Conservation (phyloP, 1,140 invertebrate genomes). For the Callitettix versicolor region DNA sequence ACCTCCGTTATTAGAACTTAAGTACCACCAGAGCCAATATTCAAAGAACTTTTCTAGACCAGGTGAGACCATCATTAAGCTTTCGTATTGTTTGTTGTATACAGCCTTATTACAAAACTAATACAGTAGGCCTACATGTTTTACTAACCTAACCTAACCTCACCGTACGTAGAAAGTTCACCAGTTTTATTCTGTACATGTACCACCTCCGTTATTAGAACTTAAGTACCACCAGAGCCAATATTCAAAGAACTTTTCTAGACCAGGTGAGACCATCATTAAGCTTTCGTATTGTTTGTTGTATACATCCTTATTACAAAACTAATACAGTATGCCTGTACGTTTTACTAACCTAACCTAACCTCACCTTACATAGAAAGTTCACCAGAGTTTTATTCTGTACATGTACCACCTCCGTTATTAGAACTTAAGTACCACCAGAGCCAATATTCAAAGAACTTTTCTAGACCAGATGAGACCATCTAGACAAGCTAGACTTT, state of each 20-base stretch:
- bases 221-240: conserved; percentile 51
- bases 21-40: conserved; percentile 50
- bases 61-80: conserved; percentile 37
- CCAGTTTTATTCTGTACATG: conserved; percentile 54
- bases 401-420: conserved; percentile 38
- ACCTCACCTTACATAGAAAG: conserved; percentile 49
- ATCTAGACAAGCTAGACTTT: no score
- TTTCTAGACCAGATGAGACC: conserved; percentile 49
- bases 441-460: conserved; percentile 48
- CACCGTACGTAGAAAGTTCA: conserved; percentile 50
- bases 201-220: conserved; percentile 44
- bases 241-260: conserved; percentile 53
- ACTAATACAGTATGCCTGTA: no score
- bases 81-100: no score
- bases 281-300: no score
- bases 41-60: conserved; percentile 53
- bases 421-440: conserved; percentile 59
- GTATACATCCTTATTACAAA: no score
- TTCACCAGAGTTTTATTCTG: conserved; percentile 67
- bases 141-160: no score
- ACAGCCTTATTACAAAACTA: no score
- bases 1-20: conserved; percentile 45
- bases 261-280: conserved; percentile 39
- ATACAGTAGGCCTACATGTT: no score
- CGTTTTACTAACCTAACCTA: no score